phyloP scores from a whole-genome alignment of 2,888 invertebrate species.

The Megalurothrips usitatus region DNA sequence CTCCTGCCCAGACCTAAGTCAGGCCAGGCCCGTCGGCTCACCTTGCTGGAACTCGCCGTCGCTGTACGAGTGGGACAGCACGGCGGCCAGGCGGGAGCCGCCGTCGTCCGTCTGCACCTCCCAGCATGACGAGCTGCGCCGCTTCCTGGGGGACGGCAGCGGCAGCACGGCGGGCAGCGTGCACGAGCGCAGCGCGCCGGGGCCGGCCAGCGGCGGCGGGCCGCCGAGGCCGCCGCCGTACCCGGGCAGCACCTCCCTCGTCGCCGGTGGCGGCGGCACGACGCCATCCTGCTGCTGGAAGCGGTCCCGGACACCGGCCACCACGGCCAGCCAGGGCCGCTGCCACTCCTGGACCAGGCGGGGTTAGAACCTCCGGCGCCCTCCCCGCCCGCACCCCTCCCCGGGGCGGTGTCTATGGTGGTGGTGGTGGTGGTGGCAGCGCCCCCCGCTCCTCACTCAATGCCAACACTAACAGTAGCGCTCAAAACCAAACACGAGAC shows the following conservation, averaged over 20 bases:
- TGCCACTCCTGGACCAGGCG: neutral
- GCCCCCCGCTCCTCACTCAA: no score
- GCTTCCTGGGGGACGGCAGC: neutral
- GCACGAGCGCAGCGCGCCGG: slow-evolving; percentile 8
- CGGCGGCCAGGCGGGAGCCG: slow-evolving; percentile 1
- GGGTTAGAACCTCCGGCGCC: neutral
- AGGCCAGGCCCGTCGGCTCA: neutral
- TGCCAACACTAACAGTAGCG: no score
- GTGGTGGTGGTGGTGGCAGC: neutral
- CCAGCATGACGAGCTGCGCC: slow-evolving; percentile 21
- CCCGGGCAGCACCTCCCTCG: neutral
- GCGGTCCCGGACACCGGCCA: slow-evolving; percentile 22
- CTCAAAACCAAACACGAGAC: no score
- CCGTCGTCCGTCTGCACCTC: slow-evolving; percentile 21
- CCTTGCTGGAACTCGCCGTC: slow-evolving; percentile 25
- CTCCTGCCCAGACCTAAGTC: neutral
- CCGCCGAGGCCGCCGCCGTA: neutral
- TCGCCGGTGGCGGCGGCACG: neutral
- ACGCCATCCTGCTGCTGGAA: slow-evolving; percentile 12
- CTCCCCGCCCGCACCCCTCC: neutral
- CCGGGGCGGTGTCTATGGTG: neutral
- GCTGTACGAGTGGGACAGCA: slow-evolving; percentile 13
- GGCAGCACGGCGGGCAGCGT: slow-evolving; percentile 23
- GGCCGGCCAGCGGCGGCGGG: neutral
- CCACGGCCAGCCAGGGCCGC: slow-evolving; percentile 24